Evolutionary conservation across 1,140 invertebrate species (phyloP).

Genomic region (Lutraria rhynchaena): DNA sequence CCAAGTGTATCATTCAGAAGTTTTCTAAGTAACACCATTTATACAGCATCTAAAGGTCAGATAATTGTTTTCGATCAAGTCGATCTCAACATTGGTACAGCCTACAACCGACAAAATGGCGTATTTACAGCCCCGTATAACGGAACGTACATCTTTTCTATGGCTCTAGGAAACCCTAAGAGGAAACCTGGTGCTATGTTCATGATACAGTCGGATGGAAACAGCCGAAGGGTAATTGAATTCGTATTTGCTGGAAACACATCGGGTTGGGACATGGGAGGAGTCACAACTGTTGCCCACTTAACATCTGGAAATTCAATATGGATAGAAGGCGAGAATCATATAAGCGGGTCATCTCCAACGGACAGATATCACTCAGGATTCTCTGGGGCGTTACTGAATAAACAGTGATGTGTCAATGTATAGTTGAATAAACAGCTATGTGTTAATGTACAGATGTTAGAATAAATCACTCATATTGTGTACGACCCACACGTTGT

Average conservation of each 20-base stretch:
- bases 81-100: conserved; percentile 15
- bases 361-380: neutral
- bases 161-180: conserved; percentile 1
- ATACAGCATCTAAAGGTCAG: neutral
- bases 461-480: no score
- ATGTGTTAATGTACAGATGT: no score
- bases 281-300: conserved; percentile 1
- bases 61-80: conserved; percentile 21
- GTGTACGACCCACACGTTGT: no score
- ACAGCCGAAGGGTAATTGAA: neutral
- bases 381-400: conserved; percentile 7
- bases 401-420: no score
- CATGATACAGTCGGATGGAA: neutral
- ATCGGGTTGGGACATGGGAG: conserved; percentile 25
- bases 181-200: neutral
- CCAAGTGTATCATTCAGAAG: no score
- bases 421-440: no score
- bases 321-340: conserved; percentile 13
- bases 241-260: conserved; percentile 22
- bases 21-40: neutral
- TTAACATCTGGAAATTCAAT: conserved; percentile 1
- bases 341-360: neutral
- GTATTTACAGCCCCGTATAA: conserved; percentile 11
- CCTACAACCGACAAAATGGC: neutral
- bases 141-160: conserved; percentile 29